Conservation (phyloP, 1,140 invertebrate species). For the Drosophila rufa region DNA sequence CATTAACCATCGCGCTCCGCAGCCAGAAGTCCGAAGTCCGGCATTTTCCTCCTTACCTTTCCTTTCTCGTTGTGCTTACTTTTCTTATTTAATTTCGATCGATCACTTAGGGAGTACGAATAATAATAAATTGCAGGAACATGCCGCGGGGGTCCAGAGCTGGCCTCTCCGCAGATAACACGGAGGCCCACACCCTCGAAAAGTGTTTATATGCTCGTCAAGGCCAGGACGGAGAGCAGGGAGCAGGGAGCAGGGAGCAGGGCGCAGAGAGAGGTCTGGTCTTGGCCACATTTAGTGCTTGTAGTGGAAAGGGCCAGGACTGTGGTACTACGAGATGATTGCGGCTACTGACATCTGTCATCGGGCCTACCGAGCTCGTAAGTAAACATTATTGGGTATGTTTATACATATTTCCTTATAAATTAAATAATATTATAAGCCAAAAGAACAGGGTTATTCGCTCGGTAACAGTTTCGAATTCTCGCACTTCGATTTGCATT, state of each 20-base stretch:
- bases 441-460: too few species aligned
- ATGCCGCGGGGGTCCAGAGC: conserved; percentile 59
- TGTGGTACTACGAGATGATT: neutral
- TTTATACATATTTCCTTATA: too few species aligned
- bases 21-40: conserved; percentile 9
- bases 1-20: conserved; percentile 78
- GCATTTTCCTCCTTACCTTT: conserved; percentile 59
- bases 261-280: neutral
- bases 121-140: conserved; percentile 76
- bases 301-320: neutral
- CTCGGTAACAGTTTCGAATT: neutral
- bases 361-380: neutral
- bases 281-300: conserved; percentile 8
- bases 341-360: conserved; percentile 20
- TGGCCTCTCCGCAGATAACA: conserved; percentile 50
- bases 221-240: neutral
- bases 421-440: too few species aligned
- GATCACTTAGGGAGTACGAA: conserved; percentile 80
- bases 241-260: neutral
- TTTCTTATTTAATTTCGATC: conserved; percentile 83
- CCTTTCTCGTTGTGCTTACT: conserved; percentile 63
- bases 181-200: conserved; percentile 27
- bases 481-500: conserved; percentile 21
- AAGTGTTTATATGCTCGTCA: conserved; percentile 27
- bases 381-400: neutral